A percentile compares a stretch with the other conserved stretches of the same genome.
Evolutionary conservation across 2,797 vertebrate genomes (phyloP).

Genomic region (Takifugu rubripes): DNA sequence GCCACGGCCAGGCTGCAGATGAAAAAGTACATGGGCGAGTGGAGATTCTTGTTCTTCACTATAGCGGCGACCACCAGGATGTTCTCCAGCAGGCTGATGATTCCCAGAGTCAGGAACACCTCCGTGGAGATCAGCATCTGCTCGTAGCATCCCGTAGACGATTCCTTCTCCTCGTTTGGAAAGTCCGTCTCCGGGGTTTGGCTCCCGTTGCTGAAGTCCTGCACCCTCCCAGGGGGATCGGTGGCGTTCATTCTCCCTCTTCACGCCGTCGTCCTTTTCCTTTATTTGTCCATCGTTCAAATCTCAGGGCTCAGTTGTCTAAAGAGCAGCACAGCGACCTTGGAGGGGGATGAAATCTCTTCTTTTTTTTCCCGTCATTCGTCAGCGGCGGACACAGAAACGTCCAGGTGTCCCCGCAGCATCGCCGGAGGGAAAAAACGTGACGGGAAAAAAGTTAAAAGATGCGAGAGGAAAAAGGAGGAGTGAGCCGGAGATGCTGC

Average conservation of each 20-base stretch:
- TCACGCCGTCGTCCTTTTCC: constrained; percentile 7
- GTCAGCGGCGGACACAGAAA: not conserved
- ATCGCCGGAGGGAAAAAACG: not conserved
- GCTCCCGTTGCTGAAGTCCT: constrained; percentile 75
- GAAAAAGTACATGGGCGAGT: constrained; percentile 97
- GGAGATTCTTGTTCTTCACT: constrained; percentile 92
- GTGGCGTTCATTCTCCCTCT: constrained; percentile 76
- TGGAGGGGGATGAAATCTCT: not conserved
- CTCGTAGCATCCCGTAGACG: constrained; percentile 74
- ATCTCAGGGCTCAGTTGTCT: not conserved
- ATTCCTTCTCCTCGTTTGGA: constrained; percentile 54
- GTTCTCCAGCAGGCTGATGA: constrained; percentile 90
- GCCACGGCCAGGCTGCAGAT: constrained; percentile 94
- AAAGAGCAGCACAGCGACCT: not conserved
- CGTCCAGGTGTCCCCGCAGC: not conserved
- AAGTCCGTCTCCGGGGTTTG: constrained; percentile 66
- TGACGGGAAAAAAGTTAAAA: not conserved
- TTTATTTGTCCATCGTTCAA: not conserved
- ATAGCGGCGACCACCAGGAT: constrained; percentile 89
- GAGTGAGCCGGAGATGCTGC: constrained; percentile 8
- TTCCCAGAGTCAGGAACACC: constrained; percentile 90
- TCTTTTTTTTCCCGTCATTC: not conserved
- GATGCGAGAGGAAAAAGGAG: not conserved
- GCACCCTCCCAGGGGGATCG: constrained; percentile 58
- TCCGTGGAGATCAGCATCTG: constrained; percentile 90